Percentiles rank a stretch among this genome's conserved stretches.
phyloP scores from a whole-genome alignment of 2,113 vertebrate species.

The Chaenocephalus aceratus region DNA sequence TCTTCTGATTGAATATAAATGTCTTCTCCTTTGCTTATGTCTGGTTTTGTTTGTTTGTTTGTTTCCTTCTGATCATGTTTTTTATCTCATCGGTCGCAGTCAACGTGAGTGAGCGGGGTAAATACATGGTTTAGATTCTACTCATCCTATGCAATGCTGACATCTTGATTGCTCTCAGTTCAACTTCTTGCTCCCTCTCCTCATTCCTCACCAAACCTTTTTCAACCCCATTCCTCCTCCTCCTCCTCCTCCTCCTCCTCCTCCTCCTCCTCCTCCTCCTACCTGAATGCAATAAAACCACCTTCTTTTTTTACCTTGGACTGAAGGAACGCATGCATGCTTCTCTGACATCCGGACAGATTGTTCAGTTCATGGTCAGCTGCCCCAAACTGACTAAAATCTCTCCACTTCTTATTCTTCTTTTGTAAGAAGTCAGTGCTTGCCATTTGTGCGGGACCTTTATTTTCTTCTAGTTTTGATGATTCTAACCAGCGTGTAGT shows the following conservation, averaged over 20 bases:
- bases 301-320: constrained; percentile 42
- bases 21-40: constrained; percentile 92
- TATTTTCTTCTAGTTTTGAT: constrained; percentile 38
- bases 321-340: constrained; percentile 77
- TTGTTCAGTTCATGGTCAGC: constrained; percentile 54
- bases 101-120: constrained; percentile 99
- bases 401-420: constrained; percentile 40
- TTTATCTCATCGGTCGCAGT: constrained; percentile 91
- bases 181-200: constrained; percentile 34
- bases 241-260: constrained; percentile 4
- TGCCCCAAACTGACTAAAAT: constrained; percentile 56
- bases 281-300: constrained; percentile 68
- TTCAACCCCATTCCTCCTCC: neutral
- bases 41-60: constrained; percentile 84
- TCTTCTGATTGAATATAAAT: constrained; percentile 83
- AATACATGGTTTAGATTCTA: constrained; percentile 89
- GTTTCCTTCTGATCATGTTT: constrained; percentile 84
- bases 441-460: constrained; percentile 74
- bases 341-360: constrained; percentile 59
- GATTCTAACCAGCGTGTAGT: constrained; percentile 66
- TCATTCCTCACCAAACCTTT: constrained; percentile 20
- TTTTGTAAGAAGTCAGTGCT: constrained; percentile 65
- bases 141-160: constrained; percentile 80
- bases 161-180: constrained; percentile 73
- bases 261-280: constrained; percentile 12